Evolutionary conservation across 1,140 invertebrate genomes (phyloP), one percentile per base, ranked within the genome.

Genomic region (Scylla paramamosain): DNA sequence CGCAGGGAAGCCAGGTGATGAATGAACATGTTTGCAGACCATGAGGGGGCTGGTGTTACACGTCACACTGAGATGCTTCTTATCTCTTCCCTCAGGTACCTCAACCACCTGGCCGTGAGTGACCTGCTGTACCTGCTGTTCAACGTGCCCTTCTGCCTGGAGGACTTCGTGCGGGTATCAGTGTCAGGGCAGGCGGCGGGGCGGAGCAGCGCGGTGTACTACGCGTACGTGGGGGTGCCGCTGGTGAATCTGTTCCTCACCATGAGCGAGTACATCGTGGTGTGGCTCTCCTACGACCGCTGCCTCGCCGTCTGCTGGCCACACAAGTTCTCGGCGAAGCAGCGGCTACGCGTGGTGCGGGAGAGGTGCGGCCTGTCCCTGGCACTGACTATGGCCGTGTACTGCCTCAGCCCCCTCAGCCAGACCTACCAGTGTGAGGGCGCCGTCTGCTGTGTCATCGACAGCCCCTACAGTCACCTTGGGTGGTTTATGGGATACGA

Each of bases 191-290:
- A 92, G 32, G 92, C 92, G 28, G 92, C 96, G 31, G 86, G 90
- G 20, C n/a, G 77, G 31, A 31, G 92, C 12, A 96, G 96, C n/a
- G 96, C 96, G n/a, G 67, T 96, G n/a, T 96, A 96, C 90, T 96
- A 96, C 91, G 96, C 96, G 7, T 96, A 97, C 91, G 90, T 97
- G 1, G 96, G 96, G 31, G 95, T 97, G 92, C 96, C 96, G 0
- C 86, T 96, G 4, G 96, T 97, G 14, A 97, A 97, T 93, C 94
- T 96, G n/a, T 96, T 96, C 89, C 96, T 97, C 96, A 96, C 96
- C 25, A 96, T 96, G 94, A 96, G 96, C 95, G 96, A 97, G 1
- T 96, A 97, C 93, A 94, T 96, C 88, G 96, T 97, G 0, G 96
- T 97, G 29, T 96, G 96, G 83, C 96, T 97, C 6, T 97, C 96